phyloP scores from a whole-genome alignment of 2,797 vertebrate genomes.

The Bucorvus abyssinicus region DNA sequence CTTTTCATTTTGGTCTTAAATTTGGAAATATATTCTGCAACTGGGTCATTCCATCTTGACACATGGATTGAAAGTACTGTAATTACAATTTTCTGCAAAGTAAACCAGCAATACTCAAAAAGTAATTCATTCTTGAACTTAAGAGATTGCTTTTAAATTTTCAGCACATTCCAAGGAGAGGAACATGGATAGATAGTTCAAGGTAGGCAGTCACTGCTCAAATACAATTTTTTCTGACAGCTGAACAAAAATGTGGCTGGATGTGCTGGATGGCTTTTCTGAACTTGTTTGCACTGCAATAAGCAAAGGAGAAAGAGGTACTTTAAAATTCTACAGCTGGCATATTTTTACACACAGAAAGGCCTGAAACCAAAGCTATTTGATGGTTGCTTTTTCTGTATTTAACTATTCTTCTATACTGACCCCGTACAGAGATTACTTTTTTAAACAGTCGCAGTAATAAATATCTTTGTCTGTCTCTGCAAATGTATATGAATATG shows the following conservation, averaged over 20 bases:
- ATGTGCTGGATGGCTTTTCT: neutral
- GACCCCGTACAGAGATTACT: neutral
- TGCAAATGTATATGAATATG: neutral
- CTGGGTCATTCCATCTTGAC: neutral
- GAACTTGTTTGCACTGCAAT: constrained; percentile 5
- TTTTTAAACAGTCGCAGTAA: neutral
- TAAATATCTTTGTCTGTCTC: neutral
- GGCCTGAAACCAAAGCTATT: neutral
- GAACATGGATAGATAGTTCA: neutral
- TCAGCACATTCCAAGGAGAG: neutral
- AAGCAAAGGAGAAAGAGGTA: neutral
- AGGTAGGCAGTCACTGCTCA: neutral
- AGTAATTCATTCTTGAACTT: neutral
- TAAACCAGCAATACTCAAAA: neutral
- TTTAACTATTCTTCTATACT: neutral
- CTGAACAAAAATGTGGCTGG: neutral
- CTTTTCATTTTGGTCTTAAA: neutral
- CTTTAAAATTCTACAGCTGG: neutral
- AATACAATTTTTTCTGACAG: neutral
- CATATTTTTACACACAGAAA: neutral
- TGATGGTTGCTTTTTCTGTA: neutral
- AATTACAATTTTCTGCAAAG: neutral
- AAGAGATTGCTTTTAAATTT: neutral
- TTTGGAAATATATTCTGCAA: neutral
- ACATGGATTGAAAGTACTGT: neutral